Conservation (phyloP, 2,797 vertebrate species). For the Lophius americanus region DNA sequence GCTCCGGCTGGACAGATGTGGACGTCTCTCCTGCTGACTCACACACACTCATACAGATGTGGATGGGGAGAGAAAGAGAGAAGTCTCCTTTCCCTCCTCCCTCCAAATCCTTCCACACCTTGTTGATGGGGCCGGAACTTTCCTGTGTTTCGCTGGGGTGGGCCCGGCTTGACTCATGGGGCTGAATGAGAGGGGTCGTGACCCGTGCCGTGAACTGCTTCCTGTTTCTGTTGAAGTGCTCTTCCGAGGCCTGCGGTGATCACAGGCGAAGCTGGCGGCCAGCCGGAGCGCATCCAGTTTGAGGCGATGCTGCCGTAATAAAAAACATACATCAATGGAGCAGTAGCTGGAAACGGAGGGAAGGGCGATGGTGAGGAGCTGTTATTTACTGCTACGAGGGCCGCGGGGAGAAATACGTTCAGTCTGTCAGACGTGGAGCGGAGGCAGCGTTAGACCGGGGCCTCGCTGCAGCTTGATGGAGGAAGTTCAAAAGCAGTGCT, state of each 20-base stretch:
- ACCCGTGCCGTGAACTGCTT: conserved; percentile 77
- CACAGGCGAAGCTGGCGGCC: conserved; percentile 58
- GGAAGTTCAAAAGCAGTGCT: not conserved
- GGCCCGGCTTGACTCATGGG: conserved; percentile 78
- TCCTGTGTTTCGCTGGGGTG: conserved; percentile 69
- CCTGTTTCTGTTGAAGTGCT: conserved; percentile 79
- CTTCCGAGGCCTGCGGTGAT: conserved; percentile 71
- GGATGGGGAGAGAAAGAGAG: conserved; percentile 26
- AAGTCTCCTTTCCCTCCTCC: conserved; percentile 33
- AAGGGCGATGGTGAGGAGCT: conserved; percentile 33
- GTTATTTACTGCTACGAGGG: conserved; percentile 63
- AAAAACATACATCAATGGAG: conserved; percentile 67
- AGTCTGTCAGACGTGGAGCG: conserved; percentile 17
- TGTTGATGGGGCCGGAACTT: conserved; percentile 78
- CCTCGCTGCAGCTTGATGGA: conserved; percentile 4
- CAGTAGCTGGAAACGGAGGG: conserved; percentile 57
- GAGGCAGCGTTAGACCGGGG: conserved; percentile 1
- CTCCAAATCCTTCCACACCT: conserved; percentile 77
- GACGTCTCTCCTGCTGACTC: conserved; percentile 38
- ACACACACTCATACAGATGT: conserved; percentile 55
- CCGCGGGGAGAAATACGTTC: conserved; percentile 45
- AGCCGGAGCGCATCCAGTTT: conserved; percentile 59
- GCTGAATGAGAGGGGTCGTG: conserved; percentile 77
- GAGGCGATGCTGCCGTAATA: conserved; percentile 55
- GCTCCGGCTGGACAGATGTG: conserved; percentile 83